Conservation (phyloP, 2,113 vertebrate species). For the Erpornis zantholeuca region DNA sequence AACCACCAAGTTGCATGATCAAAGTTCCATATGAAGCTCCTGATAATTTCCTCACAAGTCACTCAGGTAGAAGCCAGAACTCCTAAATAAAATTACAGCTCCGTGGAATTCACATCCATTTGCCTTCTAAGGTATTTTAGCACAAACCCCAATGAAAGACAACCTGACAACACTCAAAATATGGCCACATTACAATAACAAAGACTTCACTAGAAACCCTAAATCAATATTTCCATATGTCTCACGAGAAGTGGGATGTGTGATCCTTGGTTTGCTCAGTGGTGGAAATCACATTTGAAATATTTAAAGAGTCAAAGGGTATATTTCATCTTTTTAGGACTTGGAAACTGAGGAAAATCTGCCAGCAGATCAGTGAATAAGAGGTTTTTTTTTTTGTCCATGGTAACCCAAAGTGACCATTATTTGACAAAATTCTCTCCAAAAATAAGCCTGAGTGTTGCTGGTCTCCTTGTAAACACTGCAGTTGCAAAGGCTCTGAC, state of each 20-base stretch:
- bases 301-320: not conserved
- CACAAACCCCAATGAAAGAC: not conserved
- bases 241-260: not conserved
- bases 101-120: not conserved
- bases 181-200: not conserved
- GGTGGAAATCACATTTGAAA: not conserved
- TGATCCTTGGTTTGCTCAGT: not conserved
- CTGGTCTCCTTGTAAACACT: not conserved
- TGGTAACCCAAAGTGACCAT: not conserved
- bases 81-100: not conserved
- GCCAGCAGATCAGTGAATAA: not conserved
- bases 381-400: not conserved
- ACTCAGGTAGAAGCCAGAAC: not conserved
- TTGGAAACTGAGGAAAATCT: not conserved
- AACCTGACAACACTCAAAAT: conserved; percentile 10
- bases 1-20: not conserved
- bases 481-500: not conserved
- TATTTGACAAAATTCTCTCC: not conserved
- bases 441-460: not conserved
- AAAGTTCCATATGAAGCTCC: not conserved
- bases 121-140: not conserved
- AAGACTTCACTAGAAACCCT: not conserved
- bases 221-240: not conserved
- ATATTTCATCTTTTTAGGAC: not conserved
- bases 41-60: not conserved